Base-by-base conservation (phyloP, 2,797 vertebrate species). In the Scleropages formosus region DNA sequence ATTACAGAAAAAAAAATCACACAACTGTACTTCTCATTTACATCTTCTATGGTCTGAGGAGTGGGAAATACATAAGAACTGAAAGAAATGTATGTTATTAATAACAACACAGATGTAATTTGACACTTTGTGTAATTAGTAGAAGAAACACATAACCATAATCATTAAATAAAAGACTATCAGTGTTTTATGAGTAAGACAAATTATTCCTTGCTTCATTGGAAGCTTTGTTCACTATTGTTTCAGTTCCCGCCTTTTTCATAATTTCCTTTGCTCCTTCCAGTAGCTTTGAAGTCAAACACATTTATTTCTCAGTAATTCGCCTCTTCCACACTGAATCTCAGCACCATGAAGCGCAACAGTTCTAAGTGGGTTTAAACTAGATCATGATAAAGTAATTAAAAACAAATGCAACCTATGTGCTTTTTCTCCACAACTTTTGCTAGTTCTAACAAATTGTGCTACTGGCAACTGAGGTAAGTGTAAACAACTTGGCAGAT, bases 221-320 rank as follows among this genome's bases (percentile, higher is more conserved):
- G n/a, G n/a, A n/a, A n/a, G n/a, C n/a, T n/a, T n/a, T n/a, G 47
- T 8, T 22, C 47, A 56, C 22, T 47, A 56, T 71, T 71, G 51
- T 56, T 71, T 18, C 44, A 68, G 4, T 16, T 46, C 18, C 65
- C 44, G 6, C 31, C 26, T n/a, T 67, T 47, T 39, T 65, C 26
- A 16, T 10, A 7, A 15, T 47, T 69, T 69, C 47, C 68, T 71
- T 71, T 68, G 49, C 18, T 6, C 31, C 68, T 56, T 71, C 68
- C 68, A 31, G 46, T 26, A 24, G 39, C 39, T 2, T 6, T 39
- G 6, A 39, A 39, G 31, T 39, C n/a, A n/a, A n/a, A n/a, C n/a
- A n/a, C n/a, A n/a, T n/a, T 39, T 2, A 39, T 31, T 6, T 39
- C 31, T 39, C 39, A 39, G 31, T 39, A 39, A 39, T 39, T 2